Evolutionary conservation across 2,888 invertebrate genomes (phyloP).

Genomic region (Drosophila atroscutellata): DNA sequence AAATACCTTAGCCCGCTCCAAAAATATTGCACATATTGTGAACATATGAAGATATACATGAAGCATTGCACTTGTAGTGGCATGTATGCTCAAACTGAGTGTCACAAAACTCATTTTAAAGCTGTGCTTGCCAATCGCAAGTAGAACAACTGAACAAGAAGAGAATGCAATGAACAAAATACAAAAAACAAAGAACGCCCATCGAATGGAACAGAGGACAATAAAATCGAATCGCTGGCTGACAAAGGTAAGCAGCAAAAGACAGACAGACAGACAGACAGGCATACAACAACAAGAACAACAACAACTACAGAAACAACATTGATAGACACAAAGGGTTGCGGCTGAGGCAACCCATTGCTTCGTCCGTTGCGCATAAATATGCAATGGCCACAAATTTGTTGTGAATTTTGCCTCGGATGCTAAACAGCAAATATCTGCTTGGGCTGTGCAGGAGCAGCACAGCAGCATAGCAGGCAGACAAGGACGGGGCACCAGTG

Average conservation of each 20-base stretch:
- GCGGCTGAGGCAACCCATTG: not conserved
- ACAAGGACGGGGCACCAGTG: not conserved
- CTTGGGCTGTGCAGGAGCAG: conserved; percentile 11
- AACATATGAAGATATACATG: not conserved
- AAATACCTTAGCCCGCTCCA: not conserved
- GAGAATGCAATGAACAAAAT: not conserved
- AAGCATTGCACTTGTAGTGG: not conserved
- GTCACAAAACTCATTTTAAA: conserved; percentile 4
- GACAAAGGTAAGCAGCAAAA: conserved; percentile 35
- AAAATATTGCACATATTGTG: not conserved
- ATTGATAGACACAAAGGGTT: conserved; percentile 27
- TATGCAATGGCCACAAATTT: conserved; percentile 61
- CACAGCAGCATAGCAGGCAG: not conserved
- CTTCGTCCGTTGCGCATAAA: conserved; percentile 32
- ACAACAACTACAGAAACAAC: not conserved
- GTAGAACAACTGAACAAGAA: not conserved
- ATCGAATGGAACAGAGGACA: conserved; percentile 15
- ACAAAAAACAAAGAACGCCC: conserved; percentile 1
- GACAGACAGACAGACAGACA: not conserved
- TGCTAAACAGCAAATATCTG: conserved; percentile 26
- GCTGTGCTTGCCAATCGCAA: conserved; percentile 14
- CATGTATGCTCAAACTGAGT: not conserved
- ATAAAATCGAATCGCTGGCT: conserved; percentile 46
- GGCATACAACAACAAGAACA: not conserved
- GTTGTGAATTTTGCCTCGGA: conserved; percentile 48